Evolutionary conservation across 2,113 vertebrate species (phyloP), one percentile per base, ranked within the genome.

Genomic region (Albula glossodonta): DNA sequence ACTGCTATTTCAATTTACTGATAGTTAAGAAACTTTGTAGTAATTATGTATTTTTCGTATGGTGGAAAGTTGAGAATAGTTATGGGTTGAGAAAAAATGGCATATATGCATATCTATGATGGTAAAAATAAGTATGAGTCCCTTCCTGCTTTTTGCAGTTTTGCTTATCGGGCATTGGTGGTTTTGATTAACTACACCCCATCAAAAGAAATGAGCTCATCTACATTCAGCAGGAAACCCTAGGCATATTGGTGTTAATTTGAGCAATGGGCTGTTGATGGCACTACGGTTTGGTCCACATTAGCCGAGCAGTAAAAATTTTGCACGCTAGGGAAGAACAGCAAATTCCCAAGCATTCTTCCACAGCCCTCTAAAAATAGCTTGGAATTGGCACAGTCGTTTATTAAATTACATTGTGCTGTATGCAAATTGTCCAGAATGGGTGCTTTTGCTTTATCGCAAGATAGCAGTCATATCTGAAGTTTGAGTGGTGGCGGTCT

Each of bases 141-240:
- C n/a, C n/a, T 74, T 31, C 22, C 19, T 31, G 70, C 8, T 74
- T 7, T 22, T 19, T 74, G 22, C 70, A 31, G 31, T 6, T 74
- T 9, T 74, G 70, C 25, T 74, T 31, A 22, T 74, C 31, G 70
- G 70, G 8, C 70, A 31, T 41, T 41, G 31, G n/a, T 31, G 70
- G 70, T n/a, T 31, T 74, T 74, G n/a, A 74, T 74, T n/a, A 74
- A 74, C 22, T 74, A 9, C 70, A 74, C 70, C 70, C 70, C n/a
- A 8, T 13, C 70, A 31, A 10, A 22, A 66, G 31, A 25, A 31
- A 22, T 31, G 70, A 74, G 22, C n/a, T 19, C 8, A 7, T 5
- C 70, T 74, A 22, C n/a, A 11, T n/a, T 74, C 17, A 19, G 2
- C n/a, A 31, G 10, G 70, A n/a, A 74, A 9, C 4, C 22, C n/a